Evolutionary conservation across 1,140 invertebrate species (phyloP), one percentile per base, ranked within the genome.

Genomic region (Wiebesia pumilae): DNA sequence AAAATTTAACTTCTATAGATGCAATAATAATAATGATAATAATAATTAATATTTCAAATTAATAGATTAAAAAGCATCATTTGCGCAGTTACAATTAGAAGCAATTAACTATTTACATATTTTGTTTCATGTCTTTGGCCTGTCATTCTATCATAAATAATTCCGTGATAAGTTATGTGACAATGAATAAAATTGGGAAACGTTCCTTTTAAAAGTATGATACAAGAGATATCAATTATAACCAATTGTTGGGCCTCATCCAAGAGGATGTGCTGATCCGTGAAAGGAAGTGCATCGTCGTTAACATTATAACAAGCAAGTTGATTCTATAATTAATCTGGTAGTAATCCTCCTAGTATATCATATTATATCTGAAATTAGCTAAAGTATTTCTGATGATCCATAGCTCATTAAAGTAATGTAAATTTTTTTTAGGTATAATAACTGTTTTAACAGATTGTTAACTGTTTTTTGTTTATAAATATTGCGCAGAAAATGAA

Each of bases 251-350:
- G 71, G 71, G 12, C 10, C 19, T 21, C 71, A 10, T 75, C 71
- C 71, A 75, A 75, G n/a, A 43, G 38, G 40, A 43, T 75, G 21
- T 33, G n/a, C n/a, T 71, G 24, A 71, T 71, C 7, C 3, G 27
- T 43, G 38, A 75, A 75, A 75, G 40, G 69, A 73, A 73, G 24
- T 73, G 21, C 3, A 75, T 75, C 43, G 24, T 75, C 43, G 6
- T 43, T 75, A 43, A 75, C 21, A 75, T 40, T 43, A 75, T 43
- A 43, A 75, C 24, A 73, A 40, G 35, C 7, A 75, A 75, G 43
- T 75, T 43, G 71, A 75, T 43, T 43, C 38, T 75, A 75, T 43
- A 75, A 75, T 75, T 75, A 75, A 43, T 75, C 16, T n/a, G 0
- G 24, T 75, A 43, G 3, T 75, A 43, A 73, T 40, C 24, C 19